Percentiles rank a stretch among this genome's conserved stretches.
Conservation (phyloP, 92 coral and sea anemone genomes). For the Siderastrea siderea region DNA sequence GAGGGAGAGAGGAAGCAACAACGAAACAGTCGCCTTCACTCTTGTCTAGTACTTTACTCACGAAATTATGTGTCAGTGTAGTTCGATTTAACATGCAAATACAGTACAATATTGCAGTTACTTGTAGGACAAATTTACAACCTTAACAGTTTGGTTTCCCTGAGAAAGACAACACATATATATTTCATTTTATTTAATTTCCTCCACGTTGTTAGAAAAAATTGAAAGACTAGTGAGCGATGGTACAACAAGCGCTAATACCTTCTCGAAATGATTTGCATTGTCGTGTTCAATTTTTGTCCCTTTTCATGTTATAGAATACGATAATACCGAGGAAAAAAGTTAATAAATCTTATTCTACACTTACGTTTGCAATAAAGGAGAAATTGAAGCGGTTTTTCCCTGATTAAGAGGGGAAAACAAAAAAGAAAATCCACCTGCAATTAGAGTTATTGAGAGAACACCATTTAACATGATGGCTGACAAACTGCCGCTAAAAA, state of each 20-base stretch:
- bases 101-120: too few relatives aligned
- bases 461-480: neutral
- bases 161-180: neutral
- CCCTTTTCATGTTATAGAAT: neutral
- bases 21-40: too few relatives aligned
- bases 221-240: neutral
- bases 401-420: neutral
- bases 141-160: neutral
- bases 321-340: neutral
- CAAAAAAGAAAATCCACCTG: slow-evolving; percentile 6
- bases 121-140: too few relatives aligned
- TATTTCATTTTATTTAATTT: too few relatives aligned
- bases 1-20: too few relatives aligned
- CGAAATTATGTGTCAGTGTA: too few relatives aligned
- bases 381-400: neutral
- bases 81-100: too few relatives aligned
- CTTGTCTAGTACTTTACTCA: too few relatives aligned
- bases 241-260: neutral
- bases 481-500: neutral
- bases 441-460: too few relatives aligned
- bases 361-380: neutral
- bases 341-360: neutral
- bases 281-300: neutral
- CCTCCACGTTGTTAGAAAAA: too few relatives aligned
- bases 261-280: neutral